Evolutionary conservation across 2,888 invertebrate genomes (phyloP), one percentile per base, ranked within the genome.

Genomic region (Pelosia muscerda): DNA sequence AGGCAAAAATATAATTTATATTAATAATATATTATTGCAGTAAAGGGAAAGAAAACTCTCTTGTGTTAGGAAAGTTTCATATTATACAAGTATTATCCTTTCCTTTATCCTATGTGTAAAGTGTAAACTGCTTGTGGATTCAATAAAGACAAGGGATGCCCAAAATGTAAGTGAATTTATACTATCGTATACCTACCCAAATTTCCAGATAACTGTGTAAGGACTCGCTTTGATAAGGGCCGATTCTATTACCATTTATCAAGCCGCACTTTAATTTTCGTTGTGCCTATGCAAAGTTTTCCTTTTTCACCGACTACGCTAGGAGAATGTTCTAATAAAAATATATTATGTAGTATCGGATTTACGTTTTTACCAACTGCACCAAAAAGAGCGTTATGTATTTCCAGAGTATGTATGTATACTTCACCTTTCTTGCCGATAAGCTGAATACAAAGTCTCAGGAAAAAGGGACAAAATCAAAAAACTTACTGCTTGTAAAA

Each of bases 241-340:
- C 56, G 38, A 60, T 66, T 66, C 66, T 66, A 66, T 66, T 66
- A 62, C 9, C 66, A 66, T 66, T 62, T 66, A 61, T 61, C 61
- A 55, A 19, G 28, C 42, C 68, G 65, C 54, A 54, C 28, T 63
- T 54, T 53, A 31, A 54, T 63, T 31, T 63, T 38, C 19, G 19
- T 54, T 66, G 66, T 70, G 66, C 68, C 68, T 75, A 77, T 75
- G 75, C 74, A 79, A 79, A 81, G 81, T 81, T 77, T 77, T 79
- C 79, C 83, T 82, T 38, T 38, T 59, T 3, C 23, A 10, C 15
- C 49, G 0, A 15, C 19, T 49, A 19, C 19, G 49, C 49, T 49
- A 49, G 49, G 49, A n/a, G n/a, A 19, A n/a, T 8, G n/a, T 49
- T n/a, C n/a, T n/a, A n/a, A n/a, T n/a, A n/a, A n/a, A n/a, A n/a